phyloP scores from a whole-genome alignment of 2,888 invertebrate species.

The Augiades crinisus region DNA sequence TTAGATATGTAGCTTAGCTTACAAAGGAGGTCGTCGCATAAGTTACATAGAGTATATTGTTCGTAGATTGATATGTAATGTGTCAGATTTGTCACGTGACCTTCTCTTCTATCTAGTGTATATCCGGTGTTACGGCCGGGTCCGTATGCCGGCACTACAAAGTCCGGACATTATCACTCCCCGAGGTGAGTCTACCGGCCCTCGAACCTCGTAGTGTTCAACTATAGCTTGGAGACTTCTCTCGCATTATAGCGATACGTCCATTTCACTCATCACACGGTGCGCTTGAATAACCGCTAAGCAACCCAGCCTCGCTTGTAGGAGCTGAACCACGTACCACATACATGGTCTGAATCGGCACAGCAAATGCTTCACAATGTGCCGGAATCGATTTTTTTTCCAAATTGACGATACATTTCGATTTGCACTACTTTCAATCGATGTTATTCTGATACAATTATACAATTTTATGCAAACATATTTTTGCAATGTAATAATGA shows the following conservation, averaged over 20 bases:
- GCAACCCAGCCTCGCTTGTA: conserved; percentile 9
- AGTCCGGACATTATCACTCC: conserved; percentile 23
- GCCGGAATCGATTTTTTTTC: neutral
- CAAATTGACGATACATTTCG: too few species aligned
- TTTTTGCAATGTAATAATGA: too few species aligned
- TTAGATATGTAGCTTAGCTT: neutral
- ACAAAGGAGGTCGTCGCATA: neutral
- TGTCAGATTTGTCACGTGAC: conserved; percentile 17
- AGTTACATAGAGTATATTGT: neutral
- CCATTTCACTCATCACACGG: conserved; percentile 14
- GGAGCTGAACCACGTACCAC: neutral
- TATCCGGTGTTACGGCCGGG: conserved; percentile 21
- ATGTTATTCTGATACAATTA: too few species aligned
- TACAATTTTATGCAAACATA: too few species aligned
- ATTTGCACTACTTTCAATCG: too few species aligned
- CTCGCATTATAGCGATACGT: neutral
- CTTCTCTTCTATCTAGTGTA: conserved; percentile 24
- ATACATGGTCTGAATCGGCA: neutral
- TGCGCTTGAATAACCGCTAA: conserved; percentile 12
- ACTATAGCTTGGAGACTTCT: conserved; percentile 12
- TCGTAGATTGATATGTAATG: conserved; percentile 1
- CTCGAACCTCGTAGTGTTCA: conserved; percentile 2
- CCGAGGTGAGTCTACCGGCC: conserved; percentile 22
- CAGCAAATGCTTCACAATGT: neutral
- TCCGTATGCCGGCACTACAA: conserved; percentile 23